Evolutionary conservation across 92 coral and sea anemone species (phyloP).

Genomic region (Anthopleura xanthogrammica): DNA sequence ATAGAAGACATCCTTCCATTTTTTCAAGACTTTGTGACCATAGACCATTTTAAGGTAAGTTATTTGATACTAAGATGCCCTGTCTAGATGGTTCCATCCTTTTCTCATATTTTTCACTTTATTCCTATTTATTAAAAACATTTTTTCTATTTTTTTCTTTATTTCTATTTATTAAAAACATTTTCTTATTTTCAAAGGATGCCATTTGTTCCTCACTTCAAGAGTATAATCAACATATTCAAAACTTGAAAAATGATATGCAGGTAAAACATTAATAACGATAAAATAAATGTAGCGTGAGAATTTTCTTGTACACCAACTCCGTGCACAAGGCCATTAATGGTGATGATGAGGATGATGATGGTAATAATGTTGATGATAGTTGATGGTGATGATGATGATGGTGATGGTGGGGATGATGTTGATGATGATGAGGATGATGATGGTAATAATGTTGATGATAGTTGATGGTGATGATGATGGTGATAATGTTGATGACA

Average conservation of each 20-base stretch:
- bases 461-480: neutral
- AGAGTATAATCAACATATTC: conserved; percentile 93
- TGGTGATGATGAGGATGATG: neutral
- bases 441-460: neutral
- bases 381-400: no score
- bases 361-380: neutral
- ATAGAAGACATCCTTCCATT: conserved; percentile 97
- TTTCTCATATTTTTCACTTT: neutral
- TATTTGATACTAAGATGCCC: no score
- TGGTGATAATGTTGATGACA: neutral
- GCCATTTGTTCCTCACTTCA: conserved; percentile 97
- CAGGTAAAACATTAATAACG: conserved; percentile 41
- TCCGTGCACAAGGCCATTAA: no score
- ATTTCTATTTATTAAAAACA: neutral
- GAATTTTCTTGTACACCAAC: no score
- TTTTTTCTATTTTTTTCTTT: neutral
- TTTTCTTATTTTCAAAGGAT: conserved; percentile 48
- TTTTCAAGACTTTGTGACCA: conserved; percentile 97
- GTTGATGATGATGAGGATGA: neutral
- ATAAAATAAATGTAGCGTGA: no score
- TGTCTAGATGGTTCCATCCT: neutral
- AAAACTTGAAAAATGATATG: conserved; percentile 91
- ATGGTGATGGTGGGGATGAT: neutral
- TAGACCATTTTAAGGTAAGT: conserved; percentile 89
- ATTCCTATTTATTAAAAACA: neutral